A percentile compares a stretch with the other conserved stretches of the same genome.
phyloP scores from a whole-genome alignment of 2,888 invertebrate genomes.

The Eurois occulta region DNA sequence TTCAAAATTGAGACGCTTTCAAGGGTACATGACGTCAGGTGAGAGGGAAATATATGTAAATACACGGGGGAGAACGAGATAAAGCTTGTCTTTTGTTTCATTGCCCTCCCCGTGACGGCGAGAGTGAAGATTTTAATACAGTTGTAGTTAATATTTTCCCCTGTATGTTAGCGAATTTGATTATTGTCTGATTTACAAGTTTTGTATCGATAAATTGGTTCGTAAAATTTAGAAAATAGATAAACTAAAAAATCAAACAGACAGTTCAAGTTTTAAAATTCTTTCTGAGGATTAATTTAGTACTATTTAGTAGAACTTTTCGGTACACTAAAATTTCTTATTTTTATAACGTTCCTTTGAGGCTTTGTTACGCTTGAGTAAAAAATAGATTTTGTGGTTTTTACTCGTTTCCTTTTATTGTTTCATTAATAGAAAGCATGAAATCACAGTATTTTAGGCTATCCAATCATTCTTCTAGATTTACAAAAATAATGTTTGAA shows the following conservation, averaged over 20 bases:
- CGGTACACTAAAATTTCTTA: not conserved
- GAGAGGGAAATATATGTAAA: slow-evolving; percentile 80
- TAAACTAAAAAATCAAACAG: not conserved
- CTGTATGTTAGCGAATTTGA: slow-evolving; percentile 64
- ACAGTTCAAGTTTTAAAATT: not conserved
- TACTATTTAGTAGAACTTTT: not conserved
- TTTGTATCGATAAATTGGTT: slow-evolving; percentile 9
- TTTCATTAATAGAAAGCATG: not conserved
- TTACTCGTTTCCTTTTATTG: not conserved
- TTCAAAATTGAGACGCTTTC: slow-evolving; percentile 82
- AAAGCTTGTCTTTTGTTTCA: slow-evolving; percentile 86
- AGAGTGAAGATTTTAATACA: slow-evolving; percentile 86
- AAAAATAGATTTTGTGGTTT: not conserved
- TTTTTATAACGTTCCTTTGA: not conserved
- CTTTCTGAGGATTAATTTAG: fast-evolving
- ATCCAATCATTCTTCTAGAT: not conserved
- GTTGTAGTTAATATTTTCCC: slow-evolving; percentile 84
- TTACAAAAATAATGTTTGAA: not conserved
- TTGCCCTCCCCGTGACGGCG: slow-evolving; percentile 85
- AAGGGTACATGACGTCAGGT: slow-evolving; percentile 82
- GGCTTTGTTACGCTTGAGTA: not conserved
- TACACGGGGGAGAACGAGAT: slow-evolving; percentile 76
- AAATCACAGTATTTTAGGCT: not conserved
- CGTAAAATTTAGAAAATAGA: not conserved
- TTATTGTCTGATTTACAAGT: slow-evolving; percentile 30